Percentiles rank a stretch among this genome's conserved stretches.
Evolutionary conservation across 2,797 vertebrate species (phyloP).

Genomic region (Falco naumanni): DNA sequence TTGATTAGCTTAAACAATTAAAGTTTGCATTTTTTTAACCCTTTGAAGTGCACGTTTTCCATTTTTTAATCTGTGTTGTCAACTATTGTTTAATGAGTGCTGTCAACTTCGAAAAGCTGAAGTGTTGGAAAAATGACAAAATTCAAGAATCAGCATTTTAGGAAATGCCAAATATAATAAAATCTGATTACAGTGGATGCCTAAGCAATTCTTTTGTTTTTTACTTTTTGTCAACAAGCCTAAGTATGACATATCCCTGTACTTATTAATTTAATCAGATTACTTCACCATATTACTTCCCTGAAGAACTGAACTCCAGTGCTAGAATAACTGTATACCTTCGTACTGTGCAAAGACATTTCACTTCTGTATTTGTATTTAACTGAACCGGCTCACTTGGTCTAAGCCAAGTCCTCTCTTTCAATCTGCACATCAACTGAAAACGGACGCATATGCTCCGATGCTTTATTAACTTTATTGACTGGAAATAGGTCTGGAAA

Average conservation of each 20-base stretch:
- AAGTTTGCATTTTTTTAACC: neutral
- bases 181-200: neutral
- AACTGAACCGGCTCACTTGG: neutral
- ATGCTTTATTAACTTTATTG: neutral
- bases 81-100: neutral
- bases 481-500: neutral
- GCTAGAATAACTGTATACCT: neutral
- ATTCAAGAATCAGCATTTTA: neutral
- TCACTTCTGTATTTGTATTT: neutral
- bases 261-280: neutral
- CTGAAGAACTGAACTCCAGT: neutral
- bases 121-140: neutral
- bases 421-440: neutral
- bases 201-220: neutral
- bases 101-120: neutral
- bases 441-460: neutral
- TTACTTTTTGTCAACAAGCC: neutral
- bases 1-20: neutral
- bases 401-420: neutral
- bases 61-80: neutral
- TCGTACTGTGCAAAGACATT: neutral
- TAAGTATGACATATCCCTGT: neutral
- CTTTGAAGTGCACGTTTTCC: neutral
- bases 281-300: neutral
- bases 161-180: neutral